Percentiles rank a stretch among this genome's conserved stretches.
phyloP scores from a whole-genome alignment of 92 coral and sea anemone genomes.

The Hydrozoanthus gracilis region DNA sequence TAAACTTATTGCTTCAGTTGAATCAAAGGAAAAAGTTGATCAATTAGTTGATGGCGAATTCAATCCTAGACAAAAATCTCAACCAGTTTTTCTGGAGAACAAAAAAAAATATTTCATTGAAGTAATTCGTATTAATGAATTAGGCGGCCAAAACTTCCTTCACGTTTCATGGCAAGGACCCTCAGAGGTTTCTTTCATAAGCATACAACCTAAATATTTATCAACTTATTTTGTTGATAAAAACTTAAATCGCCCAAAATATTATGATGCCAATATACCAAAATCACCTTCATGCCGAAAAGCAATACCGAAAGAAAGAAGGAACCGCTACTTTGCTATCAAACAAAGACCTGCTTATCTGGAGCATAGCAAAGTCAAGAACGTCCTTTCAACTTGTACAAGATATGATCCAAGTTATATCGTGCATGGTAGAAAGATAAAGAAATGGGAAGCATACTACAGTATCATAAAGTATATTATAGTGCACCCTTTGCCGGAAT shows the following conservation, averaged over 20 bases:
- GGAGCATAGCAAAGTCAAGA: constrained; percentile 33
- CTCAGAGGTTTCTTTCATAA: neutral
- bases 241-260: neutral
- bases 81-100: neutral
- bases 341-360: constrained; percentile 19
- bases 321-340: neutral
- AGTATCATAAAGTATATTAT: neutral
- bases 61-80: neutral
- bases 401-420: constrained; percentile 57
- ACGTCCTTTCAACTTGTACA: constrained; percentile 37
- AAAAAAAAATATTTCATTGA: constrained; percentile 32
- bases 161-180: constrained; percentile 32
- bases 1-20: neutral
- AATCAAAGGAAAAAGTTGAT: too few relatives aligned
- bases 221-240: constrained; percentile 17
- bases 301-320: neutral
- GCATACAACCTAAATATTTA: neutral
- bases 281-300: neutral
- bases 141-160: constrained; percentile 16
- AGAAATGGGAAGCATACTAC: constrained; percentile 8
- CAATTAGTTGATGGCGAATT: too few relatives aligned
- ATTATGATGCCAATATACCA: constrained; percentile 17
- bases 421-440: constrained; percentile 15
- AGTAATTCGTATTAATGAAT: neutral
- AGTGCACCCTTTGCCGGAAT: constrained; percentile 23